These are phyloP conservation scores for Remorina albescens DNA, from an alignment of 2,797 vertebrate species.

Conservation along the genomic window DNA sequence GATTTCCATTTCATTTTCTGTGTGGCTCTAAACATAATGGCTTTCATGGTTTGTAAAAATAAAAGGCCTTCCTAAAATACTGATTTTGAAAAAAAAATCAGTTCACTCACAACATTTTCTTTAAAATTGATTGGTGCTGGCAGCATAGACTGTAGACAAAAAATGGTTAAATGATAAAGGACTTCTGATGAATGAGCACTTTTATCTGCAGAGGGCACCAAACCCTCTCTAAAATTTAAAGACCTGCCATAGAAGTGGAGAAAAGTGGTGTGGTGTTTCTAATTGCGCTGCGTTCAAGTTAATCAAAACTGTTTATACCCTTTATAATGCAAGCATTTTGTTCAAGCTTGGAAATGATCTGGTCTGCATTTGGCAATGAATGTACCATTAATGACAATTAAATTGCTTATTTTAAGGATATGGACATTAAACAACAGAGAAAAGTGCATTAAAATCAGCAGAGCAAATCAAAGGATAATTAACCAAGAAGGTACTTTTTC, in stretches of 20 bases:
- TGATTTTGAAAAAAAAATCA: neutral
- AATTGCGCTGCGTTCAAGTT: constrained; percentile 19
- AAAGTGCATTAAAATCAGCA: constrained; percentile 14
- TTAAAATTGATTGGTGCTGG: neutral
- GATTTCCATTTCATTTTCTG: neutral
- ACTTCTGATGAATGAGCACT: neutral
- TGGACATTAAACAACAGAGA: constrained; percentile 27
- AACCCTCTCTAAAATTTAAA: constrained; percentile 22
- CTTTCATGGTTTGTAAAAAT: neutral
- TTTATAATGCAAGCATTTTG: constrained; percentile 29
- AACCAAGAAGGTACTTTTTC: constrained; percentile 21
- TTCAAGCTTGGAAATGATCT: constrained; percentile 39
- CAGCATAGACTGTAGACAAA: neutral
- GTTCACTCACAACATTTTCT: neutral
- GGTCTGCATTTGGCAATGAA: constrained; percentile 15
- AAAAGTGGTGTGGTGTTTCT: constrained; percentile 6
- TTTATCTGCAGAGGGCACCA: constrained; percentile 63
- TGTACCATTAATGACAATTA: constrained; percentile 35
- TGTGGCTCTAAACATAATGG: neutral
- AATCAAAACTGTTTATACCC: constrained; percentile 39
- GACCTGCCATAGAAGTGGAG: neutral
- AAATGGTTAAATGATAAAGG: neutral
- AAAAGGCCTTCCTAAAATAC: neutral
- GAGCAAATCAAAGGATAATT: constrained; percentile 35
- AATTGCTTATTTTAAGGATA: constrained; percentile 22